Percentiles rank a stretch among this genome's conserved stretches.
Evolutionary conservation across 1,140 invertebrate species (phyloP).

Genomic region (Rhyacophila brunnea): DNA sequence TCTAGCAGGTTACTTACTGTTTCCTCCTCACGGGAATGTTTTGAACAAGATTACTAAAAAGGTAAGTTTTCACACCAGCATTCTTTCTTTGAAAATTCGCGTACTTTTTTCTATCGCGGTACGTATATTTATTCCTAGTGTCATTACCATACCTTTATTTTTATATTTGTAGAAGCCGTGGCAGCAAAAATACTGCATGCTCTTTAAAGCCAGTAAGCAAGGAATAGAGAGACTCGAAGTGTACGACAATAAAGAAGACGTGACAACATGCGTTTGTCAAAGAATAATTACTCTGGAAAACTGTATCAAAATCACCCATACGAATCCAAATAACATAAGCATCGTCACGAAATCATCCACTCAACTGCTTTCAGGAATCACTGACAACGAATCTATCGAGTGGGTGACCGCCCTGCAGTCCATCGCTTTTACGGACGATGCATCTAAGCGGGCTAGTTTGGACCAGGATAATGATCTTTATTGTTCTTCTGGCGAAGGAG

Average conservation of each 20-base stretch:
- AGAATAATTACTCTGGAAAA: conserved; percentile 81
- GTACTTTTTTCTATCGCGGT: neutral
- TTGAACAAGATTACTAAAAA: conserved; percentile 58
- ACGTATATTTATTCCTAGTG: conserved; percentile 14
- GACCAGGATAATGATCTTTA: conserved; percentile 87
- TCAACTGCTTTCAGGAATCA: conserved; percentile 69
- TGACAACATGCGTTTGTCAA: conserved; percentile 59
- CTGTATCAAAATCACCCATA: conserved; percentile 78
- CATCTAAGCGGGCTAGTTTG: conserved; percentile 60
- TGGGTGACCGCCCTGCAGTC: conserved; percentile 77
- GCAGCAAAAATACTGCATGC: conserved; percentile 73
- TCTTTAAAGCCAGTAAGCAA: conserved; percentile 78
- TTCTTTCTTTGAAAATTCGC: conserved; percentile 4
- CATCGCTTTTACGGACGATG: conserved; percentile 76
- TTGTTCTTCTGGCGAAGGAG: conserved; percentile 74
- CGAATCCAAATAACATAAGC: conserved; percentile 59
- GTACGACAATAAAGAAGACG: conserved; percentile 74
- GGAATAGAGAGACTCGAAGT: conserved; percentile 82
- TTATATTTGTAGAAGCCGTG: conserved; percentile 67
- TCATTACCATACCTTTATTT: conserved; percentile 12
- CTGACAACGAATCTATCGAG: conserved; percentile 69
- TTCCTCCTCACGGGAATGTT: conserved; percentile 65
- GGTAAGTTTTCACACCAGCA: conserved; percentile 40
- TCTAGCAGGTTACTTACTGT: conserved; percentile 65
- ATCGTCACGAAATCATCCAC: conserved; percentile 71